These are phyloP conservation scores for Pseudomugil tenellus DNA, from an alignment of 2,797 vertebrate genomes.

Conservation along the genomic window DNA sequence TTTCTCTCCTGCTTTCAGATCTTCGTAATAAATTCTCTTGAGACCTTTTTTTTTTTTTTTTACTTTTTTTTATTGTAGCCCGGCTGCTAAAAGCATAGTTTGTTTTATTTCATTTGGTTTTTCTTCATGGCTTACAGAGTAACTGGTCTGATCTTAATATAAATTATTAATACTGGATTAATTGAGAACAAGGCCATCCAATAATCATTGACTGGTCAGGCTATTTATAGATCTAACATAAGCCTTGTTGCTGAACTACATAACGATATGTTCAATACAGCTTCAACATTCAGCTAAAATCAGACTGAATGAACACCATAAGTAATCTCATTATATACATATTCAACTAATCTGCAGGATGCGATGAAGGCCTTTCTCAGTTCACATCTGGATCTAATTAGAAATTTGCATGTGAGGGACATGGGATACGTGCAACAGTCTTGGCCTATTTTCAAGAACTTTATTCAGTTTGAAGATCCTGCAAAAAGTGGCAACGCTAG, in stretches of 20 bases:
- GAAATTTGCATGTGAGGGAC: no score
- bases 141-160: no score
- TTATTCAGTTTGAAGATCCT: no score
- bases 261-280: neutral
- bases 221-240: neutral
- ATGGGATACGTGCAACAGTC: no score
- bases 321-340: neutral
- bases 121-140: neutral
- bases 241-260: neutral
- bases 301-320: neutral
- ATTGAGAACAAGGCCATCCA: neutral
- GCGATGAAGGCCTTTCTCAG: no score
- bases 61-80: neutral
- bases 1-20: neutral
- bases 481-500: no score
- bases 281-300: neutral
- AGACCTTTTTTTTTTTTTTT: neutral
- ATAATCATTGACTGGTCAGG: neutral
- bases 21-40: neutral
- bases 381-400: no score
- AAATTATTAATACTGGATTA: neutral
- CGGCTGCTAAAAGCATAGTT: neutral
- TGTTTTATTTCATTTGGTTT: neutral
- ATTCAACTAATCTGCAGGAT: neutral
- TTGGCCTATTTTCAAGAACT: no score